Conservation (phyloP, 2,888 invertebrate species). For the Pristionchus exspectatus region DNA sequence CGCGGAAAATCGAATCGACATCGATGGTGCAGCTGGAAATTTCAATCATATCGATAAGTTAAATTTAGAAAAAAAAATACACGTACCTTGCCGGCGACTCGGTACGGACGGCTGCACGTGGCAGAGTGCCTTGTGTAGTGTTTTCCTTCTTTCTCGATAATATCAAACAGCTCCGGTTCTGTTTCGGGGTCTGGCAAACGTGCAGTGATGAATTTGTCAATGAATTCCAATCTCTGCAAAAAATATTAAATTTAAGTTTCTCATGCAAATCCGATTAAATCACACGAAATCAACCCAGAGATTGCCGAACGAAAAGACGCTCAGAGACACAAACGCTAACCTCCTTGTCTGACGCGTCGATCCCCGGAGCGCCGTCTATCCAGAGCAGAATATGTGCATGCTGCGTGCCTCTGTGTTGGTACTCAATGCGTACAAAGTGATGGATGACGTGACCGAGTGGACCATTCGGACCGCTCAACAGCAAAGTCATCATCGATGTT, state of each 20-base stretch:
- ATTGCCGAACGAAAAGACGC: too few relatives aligned
- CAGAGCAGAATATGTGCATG: constrained; percentile 57
- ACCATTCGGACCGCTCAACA: constrained; percentile 52
- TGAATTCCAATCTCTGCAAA: too few relatives aligned
- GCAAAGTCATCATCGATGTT: background rate
- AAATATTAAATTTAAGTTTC: too few relatives aligned
- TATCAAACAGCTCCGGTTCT: constrained; percentile 51
- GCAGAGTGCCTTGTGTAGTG: background rate
- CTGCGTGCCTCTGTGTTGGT: constrained; percentile 58
- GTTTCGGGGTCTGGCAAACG: constrained; percentile 52
- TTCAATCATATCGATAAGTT: too few relatives aligned
- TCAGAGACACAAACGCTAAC: too few relatives aligned
- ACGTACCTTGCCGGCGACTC: too few relatives aligned
- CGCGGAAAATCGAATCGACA: too few relatives aligned
- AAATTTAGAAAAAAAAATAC: too few relatives aligned
- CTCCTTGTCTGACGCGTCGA: background rate
- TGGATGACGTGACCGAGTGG: constrained; percentile 56
- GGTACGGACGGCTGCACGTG: background rate
- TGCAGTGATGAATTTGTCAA: background rate
- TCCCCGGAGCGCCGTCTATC: constrained; percentile 36
- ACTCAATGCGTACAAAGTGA: constrained; percentile 55
- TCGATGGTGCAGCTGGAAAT: too few relatives aligned
- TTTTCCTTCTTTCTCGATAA: constrained; percentile 24
- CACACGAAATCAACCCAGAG: too few relatives aligned
- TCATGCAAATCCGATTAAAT: too few relatives aligned